phyloP scores from a whole-genome alignment of 2,113 vertebrate species.

The Smithornis capensis region DNA sequence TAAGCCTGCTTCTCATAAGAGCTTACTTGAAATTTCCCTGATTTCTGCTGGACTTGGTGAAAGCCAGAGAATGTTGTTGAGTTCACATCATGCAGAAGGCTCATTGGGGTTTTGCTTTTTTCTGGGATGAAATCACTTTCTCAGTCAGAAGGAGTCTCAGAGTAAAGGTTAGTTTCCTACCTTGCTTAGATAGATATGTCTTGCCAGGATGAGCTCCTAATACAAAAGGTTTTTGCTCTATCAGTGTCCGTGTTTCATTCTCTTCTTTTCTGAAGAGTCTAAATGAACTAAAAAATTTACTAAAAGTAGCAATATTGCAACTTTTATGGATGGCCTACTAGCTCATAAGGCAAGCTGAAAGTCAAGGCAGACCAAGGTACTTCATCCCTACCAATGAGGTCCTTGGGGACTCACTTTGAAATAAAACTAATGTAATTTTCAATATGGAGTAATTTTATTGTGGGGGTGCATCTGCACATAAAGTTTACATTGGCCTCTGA shows the following conservation, averaged over 20 bases:
- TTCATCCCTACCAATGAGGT: background rate
- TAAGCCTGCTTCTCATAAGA: background rate
- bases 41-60: background rate
- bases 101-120: background rate
- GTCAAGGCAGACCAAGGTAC: background rate
- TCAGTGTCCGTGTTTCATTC: background rate
- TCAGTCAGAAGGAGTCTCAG: background rate
- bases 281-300: background rate
- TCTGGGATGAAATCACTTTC: background rate
- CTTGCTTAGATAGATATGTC: background rate
- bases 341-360: background rate
- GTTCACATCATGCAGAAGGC: background rate
- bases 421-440: constrained; percentile 35
- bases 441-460: constrained; percentile 39
- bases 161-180: background rate
- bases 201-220: background rate
- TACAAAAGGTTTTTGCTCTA: background rate
- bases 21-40: accelerated
- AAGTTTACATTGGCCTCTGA: constrained; percentile 30
- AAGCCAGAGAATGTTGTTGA: background rate
- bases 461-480: constrained; percentile 25
- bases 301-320: background rate
- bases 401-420: background rate
- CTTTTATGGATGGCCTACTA: background rate
- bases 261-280: background rate